phyloP scores from a whole-genome alignment of 1,140 invertebrate genomes.

The Sycophila sp. region DNA sequence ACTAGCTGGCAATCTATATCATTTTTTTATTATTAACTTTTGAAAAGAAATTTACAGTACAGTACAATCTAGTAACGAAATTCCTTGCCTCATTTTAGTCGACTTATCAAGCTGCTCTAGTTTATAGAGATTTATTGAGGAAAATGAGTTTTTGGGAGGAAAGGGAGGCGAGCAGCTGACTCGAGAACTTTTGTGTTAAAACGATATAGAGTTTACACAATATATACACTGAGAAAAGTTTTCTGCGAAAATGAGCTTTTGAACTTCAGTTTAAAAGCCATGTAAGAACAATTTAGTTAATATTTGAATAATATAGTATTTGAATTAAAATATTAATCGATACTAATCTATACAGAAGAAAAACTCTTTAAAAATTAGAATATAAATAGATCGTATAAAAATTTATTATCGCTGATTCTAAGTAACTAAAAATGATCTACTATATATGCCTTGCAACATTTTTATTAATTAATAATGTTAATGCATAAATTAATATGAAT shows the following conservation, averaged over 20 bases:
- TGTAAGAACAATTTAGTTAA: background rate
- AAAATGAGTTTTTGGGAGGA: constrained; percentile 1
- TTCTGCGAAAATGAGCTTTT: background rate
- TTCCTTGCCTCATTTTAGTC: background rate
- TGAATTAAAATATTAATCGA: background rate
- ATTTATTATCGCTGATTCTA: no score
- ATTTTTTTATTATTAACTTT: background rate
- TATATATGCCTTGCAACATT: no score
- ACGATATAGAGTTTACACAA: background rate
- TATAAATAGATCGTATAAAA: no score
- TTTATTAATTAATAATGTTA: no score
- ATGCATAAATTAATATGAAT: no score
- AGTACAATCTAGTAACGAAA: background rate
- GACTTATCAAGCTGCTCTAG: background rate
- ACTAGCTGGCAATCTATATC: no score
- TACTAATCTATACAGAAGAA: no score
- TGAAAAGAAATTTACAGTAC: background rate
- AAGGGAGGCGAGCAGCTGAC: background rate
- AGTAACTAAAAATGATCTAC: no score
- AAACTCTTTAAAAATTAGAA: no score
- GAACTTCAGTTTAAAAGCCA: background rate
- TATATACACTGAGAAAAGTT: background rate
- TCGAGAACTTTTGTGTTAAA: background rate
- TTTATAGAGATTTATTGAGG: constrained; percentile 4
- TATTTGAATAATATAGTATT: background rate